phyloP scores from a whole-genome alignment of 2,797 vertebrate species.

The Onychomys leucogaster region DNA sequence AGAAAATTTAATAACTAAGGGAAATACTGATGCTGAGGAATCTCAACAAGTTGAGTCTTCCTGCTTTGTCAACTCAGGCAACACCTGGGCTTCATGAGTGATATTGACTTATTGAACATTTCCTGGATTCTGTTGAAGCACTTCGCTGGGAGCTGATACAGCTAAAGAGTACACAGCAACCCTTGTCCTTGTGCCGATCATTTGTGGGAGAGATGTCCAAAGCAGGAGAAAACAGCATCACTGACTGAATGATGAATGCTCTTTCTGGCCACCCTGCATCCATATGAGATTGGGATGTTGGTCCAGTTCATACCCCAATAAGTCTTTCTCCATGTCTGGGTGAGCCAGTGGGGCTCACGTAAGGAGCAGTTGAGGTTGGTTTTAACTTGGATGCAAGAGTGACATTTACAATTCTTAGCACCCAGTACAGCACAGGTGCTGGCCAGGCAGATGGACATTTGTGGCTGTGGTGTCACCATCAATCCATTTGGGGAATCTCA shows the following conservation, averaged over 20 bases:
- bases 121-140: not conserved
- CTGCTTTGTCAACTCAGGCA: not conserved
- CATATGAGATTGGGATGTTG: not conserved
- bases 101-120: not conserved
- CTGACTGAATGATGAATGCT: not conserved
- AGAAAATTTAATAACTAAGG: not conserved
- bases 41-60: not conserved
- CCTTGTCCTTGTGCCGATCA: not conserved
- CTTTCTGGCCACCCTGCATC: constrained; percentile 10
- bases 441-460: not conserved
- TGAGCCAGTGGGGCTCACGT: not conserved
- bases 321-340: constrained; percentile 39
- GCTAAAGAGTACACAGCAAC: not conserved
- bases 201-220: not conserved
- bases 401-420: constrained; percentile 4
- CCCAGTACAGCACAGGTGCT: not conserved
- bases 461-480: not conserved
- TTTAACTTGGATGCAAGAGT: constrained; percentile 32
- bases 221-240: constrained; percentile 6
- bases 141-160: not conserved
- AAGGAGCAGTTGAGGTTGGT: not conserved
- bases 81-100: not conserved
- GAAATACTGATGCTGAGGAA: not conserved
- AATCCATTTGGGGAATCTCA: not conserved
- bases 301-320: not conserved